Evolutionary conservation across 2,113 vertebrate species (phyloP).

Genomic region (Verasper variegatus): DNA sequence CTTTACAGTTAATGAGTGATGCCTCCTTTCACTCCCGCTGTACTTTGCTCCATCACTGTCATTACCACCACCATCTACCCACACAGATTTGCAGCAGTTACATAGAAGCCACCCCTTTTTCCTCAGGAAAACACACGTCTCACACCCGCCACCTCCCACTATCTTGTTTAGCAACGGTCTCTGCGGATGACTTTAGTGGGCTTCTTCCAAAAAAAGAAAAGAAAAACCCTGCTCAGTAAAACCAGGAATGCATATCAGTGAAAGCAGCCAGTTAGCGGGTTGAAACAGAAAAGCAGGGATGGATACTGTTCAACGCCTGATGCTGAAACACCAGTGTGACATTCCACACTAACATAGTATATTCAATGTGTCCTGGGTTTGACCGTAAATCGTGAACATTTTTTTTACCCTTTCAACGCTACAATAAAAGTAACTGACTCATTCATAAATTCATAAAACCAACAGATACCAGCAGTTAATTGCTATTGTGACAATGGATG

Average conservation of each 20-base stretch:
- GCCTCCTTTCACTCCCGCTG: conserved; percentile 40
- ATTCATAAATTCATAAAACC: conserved; percentile 14
- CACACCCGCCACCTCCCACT: conserved; percentile 32
- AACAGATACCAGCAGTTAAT: conserved; percentile 17
- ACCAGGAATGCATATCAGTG: conserved; percentile 62
- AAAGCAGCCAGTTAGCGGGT: conserved; percentile 47
- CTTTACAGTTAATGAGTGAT: conserved; percentile 73
- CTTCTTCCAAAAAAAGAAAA: conserved; percentile 25
- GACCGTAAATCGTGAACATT: background rate
- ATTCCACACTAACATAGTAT: conserved; percentile 62
- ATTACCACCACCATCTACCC: conserved; percentile 9
- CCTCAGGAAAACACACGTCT: conserved; percentile 12
- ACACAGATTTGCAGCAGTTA: background rate
- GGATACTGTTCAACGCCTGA: conserved; percentile 21
- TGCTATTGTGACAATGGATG: conserved; percentile 38
- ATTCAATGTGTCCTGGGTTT: conserved; percentile 39
- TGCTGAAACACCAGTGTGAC: conserved; percentile 62
- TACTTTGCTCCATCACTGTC: conserved; percentile 11
- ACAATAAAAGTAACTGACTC: conserved; percentile 8
- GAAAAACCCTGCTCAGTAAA: conserved; percentile 29
- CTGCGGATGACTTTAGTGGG: conserved; percentile 20
- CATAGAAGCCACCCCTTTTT: conserved; percentile 22
- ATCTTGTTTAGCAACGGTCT: conserved; percentile 48
- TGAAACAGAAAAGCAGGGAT: conserved; percentile 50
- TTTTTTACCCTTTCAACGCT: background rate